Percentiles rank a stretch among this genome's conserved stretches.
phyloP scores from a whole-genome alignment of 92 coral and sea anemone species.

The Palythoa caribaeorum region DNA sequence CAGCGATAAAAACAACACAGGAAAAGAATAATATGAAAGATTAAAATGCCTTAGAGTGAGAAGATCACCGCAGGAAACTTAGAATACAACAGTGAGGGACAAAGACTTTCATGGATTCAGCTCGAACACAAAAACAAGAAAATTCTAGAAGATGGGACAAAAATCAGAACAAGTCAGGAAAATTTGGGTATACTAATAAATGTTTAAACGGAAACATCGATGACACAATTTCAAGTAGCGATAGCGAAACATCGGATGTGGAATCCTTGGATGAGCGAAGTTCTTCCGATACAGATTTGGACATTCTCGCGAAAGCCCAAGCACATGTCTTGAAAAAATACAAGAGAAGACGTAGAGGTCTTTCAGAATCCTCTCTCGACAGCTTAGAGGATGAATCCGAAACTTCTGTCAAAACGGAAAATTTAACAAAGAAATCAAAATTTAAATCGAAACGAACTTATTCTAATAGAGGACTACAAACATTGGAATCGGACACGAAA shows the following conservation, averaged over 20 bases:
- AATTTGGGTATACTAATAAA: background rate
- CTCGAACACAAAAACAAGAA: background rate
- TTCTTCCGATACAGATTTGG: background rate
- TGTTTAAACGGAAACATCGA: background rate
- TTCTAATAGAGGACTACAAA: background rate
- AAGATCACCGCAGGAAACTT: background rate
- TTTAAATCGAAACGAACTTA: background rate
- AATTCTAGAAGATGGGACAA: background rate
- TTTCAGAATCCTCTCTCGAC: background rate
- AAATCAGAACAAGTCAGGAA: background rate
- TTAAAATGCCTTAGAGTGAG: background rate
- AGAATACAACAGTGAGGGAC: background rate
- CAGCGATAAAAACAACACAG: background rate
- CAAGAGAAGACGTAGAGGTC: background rate
- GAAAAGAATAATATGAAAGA: background rate
- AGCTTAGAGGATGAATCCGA: conserved; percentile 37
- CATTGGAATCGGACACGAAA: background rate
- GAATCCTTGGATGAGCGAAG: background rate
- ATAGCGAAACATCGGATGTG: background rate
- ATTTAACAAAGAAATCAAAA: background rate
- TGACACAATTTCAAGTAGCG: background rate
- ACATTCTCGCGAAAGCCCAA: background rate
- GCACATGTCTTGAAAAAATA: background rate
- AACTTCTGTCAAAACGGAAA: background rate
- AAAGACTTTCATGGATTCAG: background rate